Evolutionary conservation across 2,888 invertebrate genomes (phyloP).

Genomic region (Tinea semifulvella): DNA sequence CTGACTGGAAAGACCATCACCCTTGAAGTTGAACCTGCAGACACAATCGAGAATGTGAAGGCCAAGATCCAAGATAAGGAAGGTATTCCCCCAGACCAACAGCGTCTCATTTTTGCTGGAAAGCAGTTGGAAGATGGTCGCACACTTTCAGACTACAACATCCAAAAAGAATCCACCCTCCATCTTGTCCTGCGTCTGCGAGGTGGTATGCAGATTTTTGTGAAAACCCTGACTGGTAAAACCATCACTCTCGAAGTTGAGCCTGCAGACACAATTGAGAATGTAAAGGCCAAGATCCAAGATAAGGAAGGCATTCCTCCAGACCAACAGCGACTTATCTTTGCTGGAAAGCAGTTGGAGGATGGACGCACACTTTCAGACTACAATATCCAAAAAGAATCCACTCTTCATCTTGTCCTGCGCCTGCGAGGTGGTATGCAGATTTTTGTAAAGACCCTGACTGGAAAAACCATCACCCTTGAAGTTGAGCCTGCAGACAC

Average conservation of each 20-base stretch:
- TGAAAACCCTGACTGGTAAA: constrained; percentile 22
- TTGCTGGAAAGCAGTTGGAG: constrained; percentile 24
- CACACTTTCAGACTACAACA: constrained; percentile 27
- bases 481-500: constrained; percentile 21
- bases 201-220: constrained; percentile 25
- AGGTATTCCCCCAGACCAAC: constrained; percentile 29
- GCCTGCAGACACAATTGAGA: constrained; percentile 22
- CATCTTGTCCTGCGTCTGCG: constrained; percentile 26
- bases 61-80: constrained; percentile 29
- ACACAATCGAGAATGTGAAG: constrained; percentile 28
- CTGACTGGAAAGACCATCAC: constrained; percentile 34
- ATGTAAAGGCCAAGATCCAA: constrained; percentile 24
- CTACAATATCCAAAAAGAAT: constrained; percentile 24
- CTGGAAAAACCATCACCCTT: constrained; percentile 21
- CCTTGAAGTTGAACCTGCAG: constrained; percentile 28
- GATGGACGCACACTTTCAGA: constrained; percentile 24
- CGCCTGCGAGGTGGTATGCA: constrained; percentile 22
- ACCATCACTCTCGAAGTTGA: constrained; percentile 22
- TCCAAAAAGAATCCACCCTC: constrained; percentile 28
- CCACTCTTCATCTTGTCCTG: constrained; percentile 20
- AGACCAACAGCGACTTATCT: constrained; percentile 23
- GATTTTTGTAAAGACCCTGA: constrained; percentile 21
- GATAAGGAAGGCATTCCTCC: constrained; percentile 25
- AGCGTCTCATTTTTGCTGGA: constrained; percentile 27
- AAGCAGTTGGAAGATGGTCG: constrained; percentile 28